A percentile compares a stretch with the other conserved stretches of the same genome.
Conservation (phyloP, 2,797 vertebrate genomes). For the Crenichthys baileyi region DNA sequence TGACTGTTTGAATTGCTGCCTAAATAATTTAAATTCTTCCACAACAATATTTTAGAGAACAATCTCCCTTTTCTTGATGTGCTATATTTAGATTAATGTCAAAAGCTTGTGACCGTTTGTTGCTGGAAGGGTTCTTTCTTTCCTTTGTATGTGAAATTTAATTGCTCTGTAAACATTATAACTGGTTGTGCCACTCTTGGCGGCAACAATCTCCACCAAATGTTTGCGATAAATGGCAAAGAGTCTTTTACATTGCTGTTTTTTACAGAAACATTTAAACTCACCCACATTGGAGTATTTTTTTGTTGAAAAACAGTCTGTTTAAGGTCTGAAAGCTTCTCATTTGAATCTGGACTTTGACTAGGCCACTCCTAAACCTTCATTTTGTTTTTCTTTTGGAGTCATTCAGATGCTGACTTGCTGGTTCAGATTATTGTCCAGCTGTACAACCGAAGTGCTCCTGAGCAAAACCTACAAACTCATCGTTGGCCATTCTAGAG, state of each 20-base stretch:
- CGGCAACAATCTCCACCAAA: too few relatives aligned
- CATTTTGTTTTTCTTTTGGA: neutral
- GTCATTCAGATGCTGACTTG: neutral
- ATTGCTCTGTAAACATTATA: too few relatives aligned
- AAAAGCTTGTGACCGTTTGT: conserved; percentile 12
- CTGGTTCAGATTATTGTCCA: neutral
- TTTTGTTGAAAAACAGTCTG: neutral
- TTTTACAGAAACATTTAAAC: too few relatives aligned
- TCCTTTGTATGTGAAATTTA: neutral
- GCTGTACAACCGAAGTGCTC: too few relatives aligned
- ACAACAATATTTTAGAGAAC: conserved; percentile 21
- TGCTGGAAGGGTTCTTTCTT: conserved; percentile 9
- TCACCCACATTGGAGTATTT: neutral
- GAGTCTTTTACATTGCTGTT: too few relatives aligned
- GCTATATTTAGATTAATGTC: conserved; percentile 21
- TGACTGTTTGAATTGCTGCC: conserved; percentile 1
- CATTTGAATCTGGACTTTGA: neutral
- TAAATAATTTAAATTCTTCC: conserved; percentile 11
- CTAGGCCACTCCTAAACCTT: too few relatives aligned
- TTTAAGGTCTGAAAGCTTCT: neutral
- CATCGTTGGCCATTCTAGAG: too few relatives aligned
- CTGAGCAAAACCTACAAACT: too few relatives aligned
- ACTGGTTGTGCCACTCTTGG: too few relatives aligned
- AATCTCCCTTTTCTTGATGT: conserved; percentile 5
- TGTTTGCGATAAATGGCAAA: too few relatives aligned